These are phyloP conservation scores for Musca domestica DNA, from an alignment of 1,140 invertebrate genomes.

Conservation along the genomic window DNA sequence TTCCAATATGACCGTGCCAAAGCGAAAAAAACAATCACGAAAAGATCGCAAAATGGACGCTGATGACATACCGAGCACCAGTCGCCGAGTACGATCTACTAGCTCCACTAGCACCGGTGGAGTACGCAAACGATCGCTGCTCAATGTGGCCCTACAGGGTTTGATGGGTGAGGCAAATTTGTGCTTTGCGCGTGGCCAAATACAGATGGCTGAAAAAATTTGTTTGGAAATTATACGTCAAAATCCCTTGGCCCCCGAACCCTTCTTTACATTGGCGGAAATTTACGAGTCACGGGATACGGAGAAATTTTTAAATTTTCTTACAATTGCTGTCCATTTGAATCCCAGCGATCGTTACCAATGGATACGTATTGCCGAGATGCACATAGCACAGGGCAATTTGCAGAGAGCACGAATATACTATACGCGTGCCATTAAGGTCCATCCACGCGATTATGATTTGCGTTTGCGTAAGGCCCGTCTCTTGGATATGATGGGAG, in stretches of 20 bases:
- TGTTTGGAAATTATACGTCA: constrained; percentile 90
- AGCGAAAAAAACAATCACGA: no score
- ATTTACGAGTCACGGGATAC: constrained; percentile 83
- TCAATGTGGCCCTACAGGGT: constrained; percentile 70
- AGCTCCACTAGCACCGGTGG: background rate
- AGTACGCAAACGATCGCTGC: constrained; percentile 56
- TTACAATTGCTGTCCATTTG: constrained; percentile 83
- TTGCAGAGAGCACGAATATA: constrained; percentile 78
- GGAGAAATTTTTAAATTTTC: constrained; percentile 84
- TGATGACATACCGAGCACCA: background rate
- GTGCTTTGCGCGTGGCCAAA: constrained; percentile 77
- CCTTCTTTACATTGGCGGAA: constrained; percentile 85
- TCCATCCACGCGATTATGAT: constrained; percentile 63
- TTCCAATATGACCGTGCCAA: no score
- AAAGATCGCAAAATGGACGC: background rate
- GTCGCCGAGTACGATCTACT: constrained; percentile 3
- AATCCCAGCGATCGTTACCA: constrained; percentile 76
- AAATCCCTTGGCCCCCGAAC: constrained; percentile 81
- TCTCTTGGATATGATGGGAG: constrained; percentile 68
- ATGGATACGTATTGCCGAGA: constrained; percentile 80
- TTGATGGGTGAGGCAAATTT: constrained; percentile 95
- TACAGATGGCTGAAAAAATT: constrained; percentile 78
- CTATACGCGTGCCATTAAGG: constrained; percentile 75
- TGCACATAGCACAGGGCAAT: constrained; percentile 73
- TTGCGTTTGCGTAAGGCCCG: constrained; percentile 72